Evolutionary conservation across 1,140 invertebrate genomes (phyloP).

Genomic region (Pseudomyrmex sp.): DNA sequence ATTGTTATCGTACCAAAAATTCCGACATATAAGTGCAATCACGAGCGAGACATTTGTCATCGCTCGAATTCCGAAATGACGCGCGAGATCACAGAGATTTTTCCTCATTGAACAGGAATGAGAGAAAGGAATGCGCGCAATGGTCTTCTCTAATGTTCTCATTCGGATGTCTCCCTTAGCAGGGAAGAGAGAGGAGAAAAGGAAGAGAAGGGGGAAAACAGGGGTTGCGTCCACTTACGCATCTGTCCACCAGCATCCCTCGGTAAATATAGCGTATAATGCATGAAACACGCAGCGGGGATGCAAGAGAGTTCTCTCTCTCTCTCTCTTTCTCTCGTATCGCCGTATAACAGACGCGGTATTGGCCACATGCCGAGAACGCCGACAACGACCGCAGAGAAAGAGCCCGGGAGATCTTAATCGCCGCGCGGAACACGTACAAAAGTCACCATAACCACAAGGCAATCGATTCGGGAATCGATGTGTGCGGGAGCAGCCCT

Average conservation of each 20-base stretch:
- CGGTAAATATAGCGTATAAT: constrained; percentile 70
- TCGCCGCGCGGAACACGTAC: constrained; percentile 47
- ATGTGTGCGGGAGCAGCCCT: not conserved
- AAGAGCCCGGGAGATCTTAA: constrained; percentile 65
- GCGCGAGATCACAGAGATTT: constrained; percentile 17
- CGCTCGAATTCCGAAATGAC: constrained; percentile 20
- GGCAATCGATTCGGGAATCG: constrained; percentile 14
- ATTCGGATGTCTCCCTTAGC: not conserved
- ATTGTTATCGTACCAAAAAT: too few species aligned
- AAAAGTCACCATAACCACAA: constrained; percentile 36
- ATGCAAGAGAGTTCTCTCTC: constrained; percentile 59
- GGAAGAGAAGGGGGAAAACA: not conserved
- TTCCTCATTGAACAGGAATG: constrained; percentile 17
- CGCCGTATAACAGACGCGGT: constrained; percentile 12
- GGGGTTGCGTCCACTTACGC: constrained; percentile 80
- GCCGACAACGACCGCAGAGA: constrained; percentile 24
- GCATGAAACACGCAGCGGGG: constrained; percentile 74
- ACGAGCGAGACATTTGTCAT: constrained; percentile 7
- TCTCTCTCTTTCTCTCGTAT: constrained; percentile 54
- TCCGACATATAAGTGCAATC: too few species aligned
- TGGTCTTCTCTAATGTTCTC: constrained; percentile 27
- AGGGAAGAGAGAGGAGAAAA: constrained; percentile 18
- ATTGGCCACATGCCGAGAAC: constrained; percentile 79
- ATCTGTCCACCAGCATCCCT: constrained; percentile 84
- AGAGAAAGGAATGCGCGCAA: constrained; percentile 9